Evolutionary conservation across 2,888 invertebrate species (phyloP).

Genomic region (Chrysomela aeneicollis): DNA sequence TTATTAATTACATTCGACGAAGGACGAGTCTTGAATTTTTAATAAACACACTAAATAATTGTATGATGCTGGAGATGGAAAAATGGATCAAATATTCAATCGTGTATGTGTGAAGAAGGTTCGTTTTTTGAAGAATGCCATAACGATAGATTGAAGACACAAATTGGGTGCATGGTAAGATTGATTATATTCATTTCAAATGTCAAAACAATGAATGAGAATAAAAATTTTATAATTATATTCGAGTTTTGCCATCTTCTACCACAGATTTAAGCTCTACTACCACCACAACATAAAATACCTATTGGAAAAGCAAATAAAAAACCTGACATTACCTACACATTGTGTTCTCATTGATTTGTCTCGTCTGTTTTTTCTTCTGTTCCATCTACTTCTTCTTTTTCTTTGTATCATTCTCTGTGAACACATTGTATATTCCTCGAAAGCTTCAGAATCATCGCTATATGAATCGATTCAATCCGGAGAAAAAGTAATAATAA

Average conservation of each 20-base stretch:
- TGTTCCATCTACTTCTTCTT: neutral
- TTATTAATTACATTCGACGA: constrained; percentile 39
- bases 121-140: no score
- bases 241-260: no score
- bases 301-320: no score
- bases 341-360: no score
- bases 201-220: constrained; percentile 35
- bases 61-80: constrained; percentile 30
- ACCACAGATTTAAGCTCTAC: no score
- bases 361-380: neutral
- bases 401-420: neutral
- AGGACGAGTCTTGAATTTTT: constrained; percentile 38
- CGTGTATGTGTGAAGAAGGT: no score
- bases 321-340: no score
- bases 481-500: constrained; percentile 54
- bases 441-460: constrained; percentile 46
- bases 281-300: no score
- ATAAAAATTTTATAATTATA: no score
- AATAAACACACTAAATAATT: constrained; percentile 28
- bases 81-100: constrained; percentile 16
- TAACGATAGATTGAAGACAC: no score
- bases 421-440: neutral
- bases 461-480: constrained; percentile 57
- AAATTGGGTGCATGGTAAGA: constrained; percentile 6
- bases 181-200: constrained; percentile 15